Evolutionary conservation across 2,797 vertebrate species (phyloP), one percentile per base, ranked within the genome.

Genomic region (Uromys caudimaculatus): DNA sequence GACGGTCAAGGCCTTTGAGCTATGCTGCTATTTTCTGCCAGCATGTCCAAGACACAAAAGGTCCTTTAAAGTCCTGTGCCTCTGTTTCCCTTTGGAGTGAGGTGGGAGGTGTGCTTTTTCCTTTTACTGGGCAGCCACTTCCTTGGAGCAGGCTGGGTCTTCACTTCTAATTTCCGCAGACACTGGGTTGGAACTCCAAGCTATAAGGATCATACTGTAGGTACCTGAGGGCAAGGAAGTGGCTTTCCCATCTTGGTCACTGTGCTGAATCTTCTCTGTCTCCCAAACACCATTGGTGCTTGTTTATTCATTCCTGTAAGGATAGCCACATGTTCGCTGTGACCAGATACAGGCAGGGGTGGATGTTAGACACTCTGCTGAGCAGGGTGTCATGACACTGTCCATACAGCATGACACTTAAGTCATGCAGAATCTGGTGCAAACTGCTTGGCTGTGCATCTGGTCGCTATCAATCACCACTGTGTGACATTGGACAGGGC

Each of bases 361-460:
- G 11, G 17, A 67, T 54, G 13, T 79, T 13, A 32, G 32, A 54
- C 19, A n/a, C 44, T 71, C 52, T 8, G 6, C 6, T 56, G 54
- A 64, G 76, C 12, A 27, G 69, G 32, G 24, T 3, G 13, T 27
- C n/a, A 3, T 16, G 41, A 62, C 50, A 17, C 19, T 41, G 6
- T 21, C 23, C 13, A 23, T 16, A 17, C 3, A 35, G 27, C 11
- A 4, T 13, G 16, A 14, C 0, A 10, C 2, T 8, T 0, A 12
- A 12, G 79, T 60, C 8, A 24, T 3, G 0, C 0, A 7, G 27
- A 17, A 4, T 6, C 24, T 38, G 71, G 44, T 0, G 12, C 17
- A 8, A 50, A n/a, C 27, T 0, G 58, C 29, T 19, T 50, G 0
- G 2, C 47, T 13, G 41, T 11, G 50, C 12, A 0, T n/a, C 84